These are phyloP conservation scores for Aphodius granarius DNA, from an alignment of 2,888 invertebrate genomes.

Conservation along the genomic window DNA sequence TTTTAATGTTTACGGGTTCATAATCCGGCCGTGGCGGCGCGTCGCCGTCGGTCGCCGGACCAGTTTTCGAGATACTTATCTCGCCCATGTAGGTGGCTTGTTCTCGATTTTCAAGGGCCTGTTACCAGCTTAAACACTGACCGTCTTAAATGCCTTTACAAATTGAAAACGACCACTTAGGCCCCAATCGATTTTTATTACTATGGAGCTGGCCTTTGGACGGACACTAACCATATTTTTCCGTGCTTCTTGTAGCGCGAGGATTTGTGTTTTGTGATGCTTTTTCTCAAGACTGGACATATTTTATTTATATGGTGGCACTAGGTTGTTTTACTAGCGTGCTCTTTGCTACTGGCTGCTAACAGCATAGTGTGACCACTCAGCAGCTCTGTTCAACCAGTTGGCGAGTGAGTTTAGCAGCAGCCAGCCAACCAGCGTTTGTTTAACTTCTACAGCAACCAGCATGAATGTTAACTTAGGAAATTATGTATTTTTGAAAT, in stretches of 20 bases:
- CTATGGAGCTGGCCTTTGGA: background rate
- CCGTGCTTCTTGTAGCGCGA: background rate
- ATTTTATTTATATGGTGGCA: too few species aligned
- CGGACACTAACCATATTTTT: background rate
- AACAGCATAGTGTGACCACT: too few species aligned
- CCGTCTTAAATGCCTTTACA: slow-evolving; percentile 43
- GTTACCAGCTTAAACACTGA: slow-evolving; percentile 43
- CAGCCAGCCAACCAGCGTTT: too few species aligned
- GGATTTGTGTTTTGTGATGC: background rate
- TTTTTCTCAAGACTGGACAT: too few species aligned
- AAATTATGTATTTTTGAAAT: too few species aligned
- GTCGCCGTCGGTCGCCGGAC: slow-evolving; percentile 28
- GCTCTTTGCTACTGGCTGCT: too few species aligned
- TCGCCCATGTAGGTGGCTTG: slow-evolving; percentile 49
- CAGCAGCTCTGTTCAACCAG: too few species aligned
- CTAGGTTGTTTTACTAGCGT: too few species aligned
- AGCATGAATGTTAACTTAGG: too few species aligned
- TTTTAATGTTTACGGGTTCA: slow-evolving; percentile 49
- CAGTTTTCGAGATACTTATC: slow-evolving; percentile 47
- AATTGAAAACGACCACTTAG: slow-evolving; percentile 46
- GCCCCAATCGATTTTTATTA: slow-evolving; percentile 24
- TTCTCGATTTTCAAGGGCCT: slow-evolving; percentile 45
- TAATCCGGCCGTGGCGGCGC: slow-evolving; percentile 41
- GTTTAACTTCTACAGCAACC: too few species aligned
- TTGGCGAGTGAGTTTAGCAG: too few species aligned